Evolutionary conservation across 2,113 vertebrate species (phyloP).

Genomic region (Taurulus bubalis): DNA sequence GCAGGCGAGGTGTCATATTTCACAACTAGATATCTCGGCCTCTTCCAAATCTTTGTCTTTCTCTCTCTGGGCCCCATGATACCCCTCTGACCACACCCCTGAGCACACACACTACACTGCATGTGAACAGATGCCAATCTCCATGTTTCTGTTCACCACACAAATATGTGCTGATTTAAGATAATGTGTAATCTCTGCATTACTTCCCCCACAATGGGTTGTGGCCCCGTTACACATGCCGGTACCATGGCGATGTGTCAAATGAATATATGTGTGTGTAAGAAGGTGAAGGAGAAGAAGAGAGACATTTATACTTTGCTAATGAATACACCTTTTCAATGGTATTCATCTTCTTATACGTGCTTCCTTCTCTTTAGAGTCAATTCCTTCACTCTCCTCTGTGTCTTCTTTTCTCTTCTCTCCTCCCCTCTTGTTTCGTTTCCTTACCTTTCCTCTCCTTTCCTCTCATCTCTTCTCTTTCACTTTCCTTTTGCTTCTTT

Average conservation of each 20-base stretch:
- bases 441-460: not conserved
- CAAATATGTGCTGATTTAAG: conserved; percentile 29
- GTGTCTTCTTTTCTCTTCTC: not conserved
- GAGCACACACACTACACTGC: not conserved
- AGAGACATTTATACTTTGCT: not conserved
- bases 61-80: conserved; percentile 33
- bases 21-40: conserved; percentile 46
- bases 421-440: not conserved
- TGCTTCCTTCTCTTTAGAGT: not conserved
- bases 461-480: not conserved
- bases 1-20: conserved; percentile 61
- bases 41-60: conserved; percentile 34
- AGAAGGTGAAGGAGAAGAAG: not conserved
- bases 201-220: conserved; percentile 2
- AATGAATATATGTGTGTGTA: not conserved
- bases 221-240: not conserved
- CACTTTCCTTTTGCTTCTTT: not conserved
- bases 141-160: conserved; percentile 24
- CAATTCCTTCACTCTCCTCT: not conserved
- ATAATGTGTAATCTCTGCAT: conserved; percentile 8
- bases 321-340: not conserved
- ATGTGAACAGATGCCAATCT: conserved; percentile 27
- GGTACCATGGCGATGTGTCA: not conserved
- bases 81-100: conserved; percentile 51
- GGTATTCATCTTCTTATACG: not conserved